Base-by-base conservation (phyloP, 2,113 vertebrate genomes). In the Phyllopteryx taeniolatus region DNA sequence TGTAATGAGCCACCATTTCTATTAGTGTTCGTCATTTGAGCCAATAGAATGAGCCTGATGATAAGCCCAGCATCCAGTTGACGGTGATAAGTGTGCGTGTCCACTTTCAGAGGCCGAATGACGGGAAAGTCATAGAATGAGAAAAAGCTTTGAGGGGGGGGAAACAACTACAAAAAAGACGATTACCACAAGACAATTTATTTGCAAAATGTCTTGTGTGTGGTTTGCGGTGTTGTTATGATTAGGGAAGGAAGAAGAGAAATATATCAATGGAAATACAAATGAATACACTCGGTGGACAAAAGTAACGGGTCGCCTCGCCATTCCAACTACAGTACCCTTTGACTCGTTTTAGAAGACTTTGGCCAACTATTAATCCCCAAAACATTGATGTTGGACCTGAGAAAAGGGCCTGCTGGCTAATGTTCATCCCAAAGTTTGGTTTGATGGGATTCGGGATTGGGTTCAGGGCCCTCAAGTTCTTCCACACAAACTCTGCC, bases 131-230 rank as follows among this genome's bases (percentile, higher is more conserved):
- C 82, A 78, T 70, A 78, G 57, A 86, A 90, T 87, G 75, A 82
- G 67, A 83, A 88, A 79, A 68, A 76, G 79, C 83, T 88, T 82
- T 81, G 74, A 20, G 13, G 73, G 63, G 75, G 71, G 73, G 75
- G 68, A 75, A 33, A 73, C 33, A 69, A 62, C 33, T 8, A 20
- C n/a, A 12, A 12, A 31, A 75, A 68, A 80, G 79, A 86, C 84
- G 89, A 90, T 91, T 89, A 86, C 78, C 77, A 82, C 73, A 88
- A 86, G 82, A 90, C 89, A 90, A 91, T 92, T 90, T 90, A 91
- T 76, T 91, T 88, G 89, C 89, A 90, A 90, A 92, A n/a, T n/a
- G n/a, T n/a, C n/a, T n/a, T n/a, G n/a, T 91, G 85, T 72, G 86
- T 79, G 86, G 79, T 81, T 64, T 78, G 78, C 83, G 88, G 79